Evolutionary conservation across 2,113 vertebrate species (phyloP).

Genomic region (Colistium nudipinnis): DNA sequence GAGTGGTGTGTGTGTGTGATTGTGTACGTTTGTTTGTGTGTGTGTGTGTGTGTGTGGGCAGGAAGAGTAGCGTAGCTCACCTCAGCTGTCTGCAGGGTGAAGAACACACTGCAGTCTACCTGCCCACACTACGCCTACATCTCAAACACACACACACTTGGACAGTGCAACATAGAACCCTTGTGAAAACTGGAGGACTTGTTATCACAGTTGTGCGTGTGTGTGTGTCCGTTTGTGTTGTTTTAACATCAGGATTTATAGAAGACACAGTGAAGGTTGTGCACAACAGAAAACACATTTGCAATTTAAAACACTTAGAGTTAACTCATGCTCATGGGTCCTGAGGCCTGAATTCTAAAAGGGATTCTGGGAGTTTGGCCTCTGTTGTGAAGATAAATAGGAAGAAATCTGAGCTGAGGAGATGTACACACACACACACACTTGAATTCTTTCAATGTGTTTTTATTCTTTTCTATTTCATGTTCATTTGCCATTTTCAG

Average conservation of each 20-base stretch:
- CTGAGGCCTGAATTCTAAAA: neutral
- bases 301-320: constrained; percentile 17
- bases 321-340: constrained; percentile 28
- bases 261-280: neutral
- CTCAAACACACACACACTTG: constrained; percentile 1
- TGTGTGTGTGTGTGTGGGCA: constrained; percentile 16
- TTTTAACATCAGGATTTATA: neutral
- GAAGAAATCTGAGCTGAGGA: constrained; percentile 31
- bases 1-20: neutral
- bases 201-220: no score
- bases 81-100: constrained; percentile 18
- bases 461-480: no score
- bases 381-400: constrained; percentile 55
- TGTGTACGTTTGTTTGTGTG: constrained; percentile 3
- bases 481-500: no score
- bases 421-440: neutral
- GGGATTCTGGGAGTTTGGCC: constrained; percentile 14
- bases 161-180: no score
- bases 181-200: no score
- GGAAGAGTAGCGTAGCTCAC: constrained; percentile 16
- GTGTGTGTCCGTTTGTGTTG: constrained; percentile 4
- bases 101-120: constrained; percentile 29
- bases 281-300: neutral
- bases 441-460: no score
- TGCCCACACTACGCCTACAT: constrained; percentile 7